Evolutionary conservation across 2,797 vertebrate species (phyloP).

Genomic region (Pseudochirops corinnae): DNA sequence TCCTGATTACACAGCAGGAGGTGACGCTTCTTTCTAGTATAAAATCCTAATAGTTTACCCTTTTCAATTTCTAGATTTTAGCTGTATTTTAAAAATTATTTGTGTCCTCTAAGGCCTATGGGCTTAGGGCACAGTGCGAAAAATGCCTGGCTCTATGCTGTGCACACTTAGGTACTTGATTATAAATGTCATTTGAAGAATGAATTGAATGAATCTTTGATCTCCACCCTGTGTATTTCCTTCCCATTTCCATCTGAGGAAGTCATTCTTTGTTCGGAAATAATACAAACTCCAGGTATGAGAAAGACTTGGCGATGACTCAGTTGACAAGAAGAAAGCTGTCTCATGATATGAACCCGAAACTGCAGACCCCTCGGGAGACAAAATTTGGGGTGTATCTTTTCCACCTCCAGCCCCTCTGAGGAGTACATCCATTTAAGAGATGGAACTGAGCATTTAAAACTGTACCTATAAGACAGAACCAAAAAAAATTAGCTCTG

Average conservation of each 20-base stretch:
- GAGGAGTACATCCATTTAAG: neutral
- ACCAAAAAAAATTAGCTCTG: neutral
- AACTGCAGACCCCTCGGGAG: fast-evolving
- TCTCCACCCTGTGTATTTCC: neutral
- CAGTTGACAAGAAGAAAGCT: neutral
- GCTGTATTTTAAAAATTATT: neutral
- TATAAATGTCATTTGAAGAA: neutral
- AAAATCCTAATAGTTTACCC: conserved; percentile 42
- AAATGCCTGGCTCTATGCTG: neutral
- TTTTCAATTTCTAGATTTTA: conserved; percentile 23
- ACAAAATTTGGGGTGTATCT: neutral
- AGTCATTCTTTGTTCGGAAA: neutral
- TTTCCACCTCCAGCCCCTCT: neutral
- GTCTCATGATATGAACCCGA: fast-evolving
- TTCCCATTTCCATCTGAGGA: neutral
- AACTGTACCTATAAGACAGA: neutral
- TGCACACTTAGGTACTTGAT: neutral
- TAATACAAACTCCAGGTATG: neutral
- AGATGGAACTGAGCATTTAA: neutral
- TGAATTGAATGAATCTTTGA: neutral
- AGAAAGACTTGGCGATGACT: neutral
- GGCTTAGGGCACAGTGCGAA: fast-evolving
- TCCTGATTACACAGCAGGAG: neutral
- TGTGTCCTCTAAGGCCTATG: neutral
- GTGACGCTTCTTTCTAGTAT: conserved; percentile 46